These are phyloP conservation scores for Epicauta chinensis DNA, from an alignment of 1,140 invertebrate genomes.

Conservation along the genomic window DNA sequence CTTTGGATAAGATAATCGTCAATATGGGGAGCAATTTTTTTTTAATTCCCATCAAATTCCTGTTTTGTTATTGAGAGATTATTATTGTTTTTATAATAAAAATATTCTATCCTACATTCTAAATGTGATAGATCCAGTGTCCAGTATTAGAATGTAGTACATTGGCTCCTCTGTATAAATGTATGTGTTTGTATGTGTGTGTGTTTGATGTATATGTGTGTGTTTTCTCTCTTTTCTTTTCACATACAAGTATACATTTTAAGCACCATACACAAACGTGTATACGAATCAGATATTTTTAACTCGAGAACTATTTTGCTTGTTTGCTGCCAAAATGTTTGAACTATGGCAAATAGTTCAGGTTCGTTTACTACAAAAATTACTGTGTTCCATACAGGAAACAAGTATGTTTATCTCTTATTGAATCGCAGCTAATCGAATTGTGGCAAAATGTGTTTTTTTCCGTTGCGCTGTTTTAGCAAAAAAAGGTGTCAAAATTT, in stretches of 20 bases:
- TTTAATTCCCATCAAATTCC: no score
- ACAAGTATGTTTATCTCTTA: no score
- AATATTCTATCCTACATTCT: constrained; percentile 17
- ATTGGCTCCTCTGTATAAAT: constrained; percentile 24
- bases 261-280: not conserved
- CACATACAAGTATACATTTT: no score
- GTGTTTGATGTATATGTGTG: no score
- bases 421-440: no score
- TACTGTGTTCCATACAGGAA: not conserved
- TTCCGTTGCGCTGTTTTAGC: no score
- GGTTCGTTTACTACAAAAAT: constrained; percentile 33
- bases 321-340: constrained; percentile 39
- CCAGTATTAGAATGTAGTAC: constrained; percentile 16
- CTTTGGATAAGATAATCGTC: no score
- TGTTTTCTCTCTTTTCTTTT: constrained; percentile 13
- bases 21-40: no score
- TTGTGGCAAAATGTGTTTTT: no score
- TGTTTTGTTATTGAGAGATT: no score
- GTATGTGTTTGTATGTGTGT: no score
- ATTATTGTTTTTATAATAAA: not conserved
- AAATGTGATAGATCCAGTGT: constrained; percentile 11
- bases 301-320: constrained; percentile 36
- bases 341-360: constrained; percentile 38
- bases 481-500: no score
- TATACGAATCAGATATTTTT: constrained; percentile 35